Evolutionary conservation across 37 sponge, comb jelly and placozoan genomes (phyloP).

Genomic region (Agelas oroides): DNA sequence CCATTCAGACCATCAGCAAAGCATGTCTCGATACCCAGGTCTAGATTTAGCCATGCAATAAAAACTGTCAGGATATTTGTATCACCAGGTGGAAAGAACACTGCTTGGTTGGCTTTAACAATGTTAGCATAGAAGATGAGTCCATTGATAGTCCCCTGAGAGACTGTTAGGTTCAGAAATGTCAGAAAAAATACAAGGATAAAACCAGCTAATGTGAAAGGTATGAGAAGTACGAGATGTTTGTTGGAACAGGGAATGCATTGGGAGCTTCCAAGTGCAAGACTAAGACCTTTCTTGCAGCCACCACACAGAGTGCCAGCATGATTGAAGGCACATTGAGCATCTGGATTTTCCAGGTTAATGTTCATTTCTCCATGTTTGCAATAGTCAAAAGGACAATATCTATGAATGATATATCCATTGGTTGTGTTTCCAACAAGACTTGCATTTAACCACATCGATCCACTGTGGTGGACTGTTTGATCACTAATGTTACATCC

Average conservation of each 20-base stretch:
- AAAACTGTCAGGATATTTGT: slow-evolving; percentile 1
- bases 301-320: slow-evolving; percentile 7
- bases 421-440: neutral
- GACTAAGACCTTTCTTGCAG: neutral
- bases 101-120: neutral
- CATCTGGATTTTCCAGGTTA: neutral
- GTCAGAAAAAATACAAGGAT: neutral
- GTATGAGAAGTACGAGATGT: neutral
- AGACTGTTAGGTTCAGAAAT: neutral
- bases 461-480: neutral
- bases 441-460: neutral
- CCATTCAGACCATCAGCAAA: slow-evolving; percentile 39
- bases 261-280: neutral
- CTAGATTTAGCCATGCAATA: slow-evolving; percentile 48
- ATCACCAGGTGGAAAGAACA: neutral
- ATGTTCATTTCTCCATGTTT: neutral
- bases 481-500: slow-evolving; percentile 19
- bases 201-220: neutral
- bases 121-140: slow-evolving; percentile 19
- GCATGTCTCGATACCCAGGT: slow-evolving; percentile 46
- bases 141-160: neutral
- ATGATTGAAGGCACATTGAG: slow-evolving; percentile 5
- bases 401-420: neutral
- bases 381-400: slow-evolving; percentile 7
- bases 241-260: neutral